Percentiles rank a stretch among this genome's conserved stretches.
These are phyloP conservation scores for Cheilosia scutellata DNA, from an alignment of 2,888 invertebrate species.

Conservation along the genomic window DNA sequence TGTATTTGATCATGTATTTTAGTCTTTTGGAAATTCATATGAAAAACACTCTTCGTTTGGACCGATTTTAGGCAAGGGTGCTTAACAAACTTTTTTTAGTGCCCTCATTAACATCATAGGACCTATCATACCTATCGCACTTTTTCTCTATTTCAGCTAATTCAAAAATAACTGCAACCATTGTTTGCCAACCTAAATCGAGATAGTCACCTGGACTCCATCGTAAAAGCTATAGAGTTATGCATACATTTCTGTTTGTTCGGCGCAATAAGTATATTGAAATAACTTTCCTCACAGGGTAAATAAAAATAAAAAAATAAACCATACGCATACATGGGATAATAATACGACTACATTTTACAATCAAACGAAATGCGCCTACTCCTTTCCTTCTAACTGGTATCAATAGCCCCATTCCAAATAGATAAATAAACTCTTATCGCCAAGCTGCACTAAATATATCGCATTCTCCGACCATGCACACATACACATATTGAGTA, in stretches of 20 bases:
- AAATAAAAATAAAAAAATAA: not conserved
- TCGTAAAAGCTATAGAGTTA: too few relatives aligned
- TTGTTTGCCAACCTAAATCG: too few relatives aligned
- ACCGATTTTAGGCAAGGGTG: too few relatives aligned
- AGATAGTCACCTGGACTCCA: too few relatives aligned
- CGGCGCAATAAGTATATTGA: not conserved
- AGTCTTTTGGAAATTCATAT: not conserved
- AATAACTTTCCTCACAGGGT: not conserved
- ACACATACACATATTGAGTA: slow-evolving; percentile 34
- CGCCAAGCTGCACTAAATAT: slow-evolving; percentile 18
- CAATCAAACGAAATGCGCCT: not conserved
- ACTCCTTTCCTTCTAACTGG: not conserved
- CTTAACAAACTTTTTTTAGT: too few relatives aligned
- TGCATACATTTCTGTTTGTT: too few relatives aligned
- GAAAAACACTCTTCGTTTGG: too few relatives aligned
- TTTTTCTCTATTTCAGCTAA: too few relatives aligned
- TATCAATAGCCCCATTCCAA: slow-evolving; percentile 45
- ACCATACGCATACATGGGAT: not conserved
- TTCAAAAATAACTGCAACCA: too few relatives aligned
- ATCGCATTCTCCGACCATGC: slow-evolving; percentile 17
- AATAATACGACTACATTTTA: not conserved
- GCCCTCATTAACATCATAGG: too few relatives aligned
- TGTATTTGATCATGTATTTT: not conserved
- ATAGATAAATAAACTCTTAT: slow-evolving; percentile 52
- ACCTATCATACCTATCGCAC: too few relatives aligned